These are phyloP conservation scores for Suricata suricatta DNA, from an alignment of 2,113 vertebrate genomes.

Conservation along the genomic window DNA sequence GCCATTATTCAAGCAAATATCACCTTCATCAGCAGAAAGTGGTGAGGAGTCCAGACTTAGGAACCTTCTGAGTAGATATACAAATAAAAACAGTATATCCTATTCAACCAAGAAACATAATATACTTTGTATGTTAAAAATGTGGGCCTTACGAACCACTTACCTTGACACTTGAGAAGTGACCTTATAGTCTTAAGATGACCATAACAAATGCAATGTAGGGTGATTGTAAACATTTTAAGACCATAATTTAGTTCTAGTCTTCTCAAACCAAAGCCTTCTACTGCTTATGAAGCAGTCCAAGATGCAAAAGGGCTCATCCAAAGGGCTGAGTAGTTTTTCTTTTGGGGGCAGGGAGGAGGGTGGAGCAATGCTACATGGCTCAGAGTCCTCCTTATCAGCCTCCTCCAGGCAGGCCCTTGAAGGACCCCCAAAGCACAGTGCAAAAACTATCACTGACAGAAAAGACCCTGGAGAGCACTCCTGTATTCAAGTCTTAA, in stretches of 20 bases:
- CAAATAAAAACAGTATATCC: background rate
- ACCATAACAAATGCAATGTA: background rate
- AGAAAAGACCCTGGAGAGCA: background rate
- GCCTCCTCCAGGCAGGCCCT: background rate
- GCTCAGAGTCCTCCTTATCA: background rate
- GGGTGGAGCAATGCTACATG: background rate
- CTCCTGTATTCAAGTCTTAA: background rate
- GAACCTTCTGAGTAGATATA: background rate
- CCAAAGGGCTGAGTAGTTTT: background rate
- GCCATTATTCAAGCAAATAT: background rate
- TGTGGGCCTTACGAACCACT: background rate
- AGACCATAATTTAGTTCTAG: background rate
- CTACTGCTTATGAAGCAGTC: background rate
- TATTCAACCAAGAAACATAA: background rate
- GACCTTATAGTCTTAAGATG: background rate
- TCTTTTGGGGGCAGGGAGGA: background rate
- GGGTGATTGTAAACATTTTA: background rate
- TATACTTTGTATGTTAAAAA: background rate
- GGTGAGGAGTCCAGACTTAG: background rate
- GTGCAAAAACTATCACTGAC: background rate
- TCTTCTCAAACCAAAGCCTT: background rate
- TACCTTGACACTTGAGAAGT: background rate
- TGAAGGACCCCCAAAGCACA: background rate
- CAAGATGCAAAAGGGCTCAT: background rate
- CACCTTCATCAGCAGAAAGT: background rate